Percentiles rank a stretch among this genome's conserved stretches.
Conservation (phyloP, 2,797 vertebrate species). For the Galago senegalensis region DNA sequence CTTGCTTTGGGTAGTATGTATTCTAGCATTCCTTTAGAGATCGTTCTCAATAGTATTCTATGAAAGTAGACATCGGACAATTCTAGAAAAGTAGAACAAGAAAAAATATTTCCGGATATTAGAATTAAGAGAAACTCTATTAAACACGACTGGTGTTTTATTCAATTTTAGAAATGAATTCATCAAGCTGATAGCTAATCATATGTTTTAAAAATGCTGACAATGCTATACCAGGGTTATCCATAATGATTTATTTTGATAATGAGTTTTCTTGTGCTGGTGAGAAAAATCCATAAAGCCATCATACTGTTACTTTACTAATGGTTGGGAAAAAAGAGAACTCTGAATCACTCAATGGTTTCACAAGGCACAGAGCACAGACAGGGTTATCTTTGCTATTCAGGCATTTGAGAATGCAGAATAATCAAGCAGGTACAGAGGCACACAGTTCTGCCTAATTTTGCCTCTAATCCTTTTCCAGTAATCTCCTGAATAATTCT, state of each 20-base stretch:
- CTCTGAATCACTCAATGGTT: not conserved
- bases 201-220: not conserved
- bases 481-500: constrained; percentile 76
- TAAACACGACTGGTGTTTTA: not conserved
- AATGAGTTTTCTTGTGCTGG: constrained; percentile 50
- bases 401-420: constrained; percentile 46
- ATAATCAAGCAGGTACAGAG: constrained; percentile 45
- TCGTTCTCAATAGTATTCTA: not conserved
- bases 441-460: constrained; percentile 58
- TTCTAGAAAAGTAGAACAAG: not conserved
- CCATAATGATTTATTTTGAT: constrained; percentile 29
- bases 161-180: constrained; percentile 10
- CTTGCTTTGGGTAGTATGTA: not conserved
- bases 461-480: constrained; percentile 72
- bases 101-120: not conserved
- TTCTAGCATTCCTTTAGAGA: not conserved
- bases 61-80: not conserved
- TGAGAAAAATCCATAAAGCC: constrained; percentile 12
- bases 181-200: not conserved
- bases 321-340: not conserved
- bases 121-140: not conserved
- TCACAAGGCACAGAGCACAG: not conserved
- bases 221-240: not conserved
- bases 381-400: constrained; percentile 73
- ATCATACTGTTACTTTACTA: not conserved